Percentiles rank a stretch among this genome's conserved stretches.
phyloP scores from a whole-genome alignment of 2,113 vertebrate species.

The Microcebus ravelobensis region DNA sequence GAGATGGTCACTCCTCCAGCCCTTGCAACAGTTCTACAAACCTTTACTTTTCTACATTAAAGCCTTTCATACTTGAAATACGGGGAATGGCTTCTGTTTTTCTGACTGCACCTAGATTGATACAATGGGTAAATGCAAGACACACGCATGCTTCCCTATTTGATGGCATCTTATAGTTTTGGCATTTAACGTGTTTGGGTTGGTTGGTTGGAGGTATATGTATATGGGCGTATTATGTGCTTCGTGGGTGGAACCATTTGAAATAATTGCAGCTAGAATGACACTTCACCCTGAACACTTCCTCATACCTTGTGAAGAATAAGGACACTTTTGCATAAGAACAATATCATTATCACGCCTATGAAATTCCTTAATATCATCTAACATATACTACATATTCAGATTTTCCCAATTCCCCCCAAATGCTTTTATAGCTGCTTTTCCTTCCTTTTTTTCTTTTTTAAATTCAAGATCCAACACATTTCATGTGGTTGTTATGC shows the following conservation, averaged over 20 bases:
- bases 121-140: background rate
- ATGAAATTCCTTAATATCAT: background rate
- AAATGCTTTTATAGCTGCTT: background rate
- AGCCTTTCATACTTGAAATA: background rate
- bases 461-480: background rate
- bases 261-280: background rate
- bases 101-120: background rate
- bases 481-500: background rate
- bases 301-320: background rate
- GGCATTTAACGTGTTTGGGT: background rate
- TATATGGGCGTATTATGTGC: background rate
- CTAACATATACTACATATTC: background rate
- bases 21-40: background rate
- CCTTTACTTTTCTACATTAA: background rate
- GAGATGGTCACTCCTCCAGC: background rate
- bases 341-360: background rate
- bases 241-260: background rate
- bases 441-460: background rate
- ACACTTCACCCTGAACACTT: background rate
- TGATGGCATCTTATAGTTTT: background rate
- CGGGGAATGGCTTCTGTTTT: background rate
- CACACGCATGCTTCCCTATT: background rate
- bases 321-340: background rate
- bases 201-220: background rate
- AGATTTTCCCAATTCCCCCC: background rate